These are phyloP conservation scores for Odiellus spinosus DNA, from an alignment of 2,888 invertebrate species.

Conservation along the genomic window DNA sequence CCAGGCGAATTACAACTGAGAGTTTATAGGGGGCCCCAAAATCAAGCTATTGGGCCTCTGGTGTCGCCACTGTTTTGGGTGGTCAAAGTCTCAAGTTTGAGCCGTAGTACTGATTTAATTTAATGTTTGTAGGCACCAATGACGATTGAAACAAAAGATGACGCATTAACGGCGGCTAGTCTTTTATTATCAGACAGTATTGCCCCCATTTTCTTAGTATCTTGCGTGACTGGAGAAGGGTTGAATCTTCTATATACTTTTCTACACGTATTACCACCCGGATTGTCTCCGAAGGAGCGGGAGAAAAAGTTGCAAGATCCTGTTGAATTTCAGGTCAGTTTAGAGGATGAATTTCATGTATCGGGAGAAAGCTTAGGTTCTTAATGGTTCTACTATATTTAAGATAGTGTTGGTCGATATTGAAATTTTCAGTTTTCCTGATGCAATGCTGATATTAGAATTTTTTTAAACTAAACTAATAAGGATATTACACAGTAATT, in stretches of 20 bases:
- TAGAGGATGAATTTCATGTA: background rate
- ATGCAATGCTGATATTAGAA: background rate
- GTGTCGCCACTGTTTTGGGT: too few species aligned
- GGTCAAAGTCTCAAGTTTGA: background rate
- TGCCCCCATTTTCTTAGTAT: constrained; percentile 63
- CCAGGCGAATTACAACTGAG: too few species aligned
- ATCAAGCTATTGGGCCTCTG: too few species aligned
- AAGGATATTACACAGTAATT: too few species aligned
- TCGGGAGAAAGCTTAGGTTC: background rate
- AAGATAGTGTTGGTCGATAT: background rate
- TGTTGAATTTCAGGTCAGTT: constrained; percentile 24
- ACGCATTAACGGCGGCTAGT: constrained; percentile 56
- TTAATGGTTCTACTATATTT: background rate
- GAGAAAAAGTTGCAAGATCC: constrained; percentile 49
- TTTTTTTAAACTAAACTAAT: background rate
- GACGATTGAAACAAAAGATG: constrained; percentile 48
- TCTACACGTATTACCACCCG: constrained; percentile 60
- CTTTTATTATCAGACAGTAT: constrained; percentile 45
- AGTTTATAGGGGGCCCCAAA: too few species aligned
- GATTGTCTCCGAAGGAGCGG: constrained; percentile 42
- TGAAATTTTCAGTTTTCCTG: background rate
- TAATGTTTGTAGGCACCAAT: constrained; percentile 39
- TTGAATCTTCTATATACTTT: constrained; percentile 67
- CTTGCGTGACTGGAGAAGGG: constrained; percentile 75
- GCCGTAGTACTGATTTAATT: background rate